Evolutionary conservation across 2,888 invertebrate genomes (phyloP), one percentile per base, ranked within the genome.

Genomic region (Perizoma flavofasciatum): DNA sequence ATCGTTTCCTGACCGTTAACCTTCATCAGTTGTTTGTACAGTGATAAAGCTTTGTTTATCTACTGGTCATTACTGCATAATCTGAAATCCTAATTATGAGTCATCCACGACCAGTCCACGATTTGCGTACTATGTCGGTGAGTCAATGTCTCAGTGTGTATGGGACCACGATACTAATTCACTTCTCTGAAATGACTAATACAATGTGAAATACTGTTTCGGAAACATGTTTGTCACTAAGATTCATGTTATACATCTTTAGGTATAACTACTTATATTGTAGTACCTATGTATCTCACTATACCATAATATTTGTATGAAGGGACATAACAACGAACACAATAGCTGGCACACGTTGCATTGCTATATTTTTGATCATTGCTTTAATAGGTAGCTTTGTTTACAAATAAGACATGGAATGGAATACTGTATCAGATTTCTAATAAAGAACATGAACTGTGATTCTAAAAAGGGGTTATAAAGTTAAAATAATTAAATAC

Each of bases 111-210:
- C 51, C 61, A 53, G 63, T 66, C 70, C 61, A 73, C 72, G 74
- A 55, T 49, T 53, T 73, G 82, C 79, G 82, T 85, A 83, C 79
- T 85, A 82, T 75, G 60, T n/a, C 71, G 77, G 76, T 86, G 86
- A 86, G 73, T 86, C 85, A 85, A 73, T 72, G 68, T 50, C 71
- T 66, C 68, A 45, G 49, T 66, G 72, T 70, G 69, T 67, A 72
- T 71, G 69, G 65, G 66, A 65, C 71, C 63, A 65, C 65, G 59
- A 65, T 65, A 71, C 70, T 71, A 69, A 71, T 70, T 70, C 66
- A 70, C 65, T 73, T 71, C 72, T 69, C 72, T 69, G 73, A 46
- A 49, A 63, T 77, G 80, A 78, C 68, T 75, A 70, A 74, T 69
- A 61, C 64, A 41, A 33, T 48, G 51, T 55, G 49, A 34, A 57